Conservation (phyloP, 2,888 invertebrate species). For the Iphiclides podalirius region DNA sequence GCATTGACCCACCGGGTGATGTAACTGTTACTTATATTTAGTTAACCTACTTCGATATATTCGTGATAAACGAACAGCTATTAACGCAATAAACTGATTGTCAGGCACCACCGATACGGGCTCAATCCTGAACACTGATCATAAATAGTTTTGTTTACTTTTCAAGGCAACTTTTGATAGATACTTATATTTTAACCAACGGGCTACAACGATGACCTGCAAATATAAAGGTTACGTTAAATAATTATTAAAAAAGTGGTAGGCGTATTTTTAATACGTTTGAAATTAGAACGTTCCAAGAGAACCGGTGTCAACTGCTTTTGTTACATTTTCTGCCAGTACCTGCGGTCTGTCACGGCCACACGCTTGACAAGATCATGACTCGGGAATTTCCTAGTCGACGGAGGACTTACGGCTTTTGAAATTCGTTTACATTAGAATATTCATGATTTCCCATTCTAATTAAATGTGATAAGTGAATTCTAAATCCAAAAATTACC, state of each 20-base stretch:
- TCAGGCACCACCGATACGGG: not conserved
- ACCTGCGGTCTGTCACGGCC: too few relatives aligned
- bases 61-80: conserved; percentile 7
- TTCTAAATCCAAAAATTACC: too few relatives aligned
- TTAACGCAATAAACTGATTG: conserved; percentile 6
- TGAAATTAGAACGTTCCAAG: not conserved
- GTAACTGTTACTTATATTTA: conserved; percentile 9
- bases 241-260: not conserved
- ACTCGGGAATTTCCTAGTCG: too few relatives aligned
- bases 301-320: too few relatives aligned
- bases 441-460: too few relatives aligned
- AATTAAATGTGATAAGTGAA: too few relatives aligned
- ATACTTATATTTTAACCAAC: too few relatives aligned
- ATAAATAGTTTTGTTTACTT: not conserved
- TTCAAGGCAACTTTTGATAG: not conserved
- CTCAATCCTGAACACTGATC: not conserved
- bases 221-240: too few relatives aligned
- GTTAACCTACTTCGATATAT: conserved; percentile 21
- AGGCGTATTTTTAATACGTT: not conserved
- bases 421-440: too few relatives aligned
- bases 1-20: conserved; percentile 6
- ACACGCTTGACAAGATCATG: too few relatives aligned
- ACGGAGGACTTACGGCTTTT: too few relatives aligned
- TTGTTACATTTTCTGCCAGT: not conserved
- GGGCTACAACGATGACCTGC: too few relatives aligned